Conservation (phyloP, 1,140 invertebrate species). For the Halictus rubicundus region DNA sequence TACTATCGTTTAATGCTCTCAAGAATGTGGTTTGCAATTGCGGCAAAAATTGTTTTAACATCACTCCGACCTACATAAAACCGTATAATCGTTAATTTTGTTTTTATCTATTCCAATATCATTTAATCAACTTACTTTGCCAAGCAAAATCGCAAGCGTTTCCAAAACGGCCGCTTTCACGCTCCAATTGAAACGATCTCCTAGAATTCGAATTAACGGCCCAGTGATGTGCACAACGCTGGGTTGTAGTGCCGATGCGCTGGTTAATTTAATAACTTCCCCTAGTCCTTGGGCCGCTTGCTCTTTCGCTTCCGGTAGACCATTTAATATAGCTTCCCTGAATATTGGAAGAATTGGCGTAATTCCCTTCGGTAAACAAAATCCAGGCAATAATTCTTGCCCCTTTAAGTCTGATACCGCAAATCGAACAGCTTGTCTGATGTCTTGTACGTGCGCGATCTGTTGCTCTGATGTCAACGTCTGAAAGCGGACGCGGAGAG, state of each 20-base stretch:
- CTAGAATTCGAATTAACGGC: slow-evolving; percentile 97
- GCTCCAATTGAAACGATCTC: slow-evolving; percentile 95
- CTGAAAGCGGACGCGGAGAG: slow-evolving; percentile 70
- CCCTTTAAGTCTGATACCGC: slow-evolving; percentile 93
- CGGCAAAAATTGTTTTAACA: slow-evolving; percentile 98
- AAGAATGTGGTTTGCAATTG: slow-evolving; percentile 99
- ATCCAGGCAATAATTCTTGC: slow-evolving; percentile 92
- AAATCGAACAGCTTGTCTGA: slow-evolving; percentile 94
- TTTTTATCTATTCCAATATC: background rate
- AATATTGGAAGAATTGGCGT: slow-evolving; percentile 96
- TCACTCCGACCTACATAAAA: slow-evolving; percentile 87
- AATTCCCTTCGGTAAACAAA: slow-evolving; percentile 97
- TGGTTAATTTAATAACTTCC: slow-evolving; percentile 94
- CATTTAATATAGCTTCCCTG: slow-evolving; percentile 97
- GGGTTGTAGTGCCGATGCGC: slow-evolving; percentile 92
- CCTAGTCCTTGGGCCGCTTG: slow-evolving; percentile 95
- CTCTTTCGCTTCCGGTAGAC: slow-evolving; percentile 96
- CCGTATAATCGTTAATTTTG: background rate
- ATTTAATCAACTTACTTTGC: slow-evolving; percentile 84
- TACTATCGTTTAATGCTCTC: slow-evolving; percentile 94
- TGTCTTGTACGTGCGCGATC: slow-evolving; percentile 91
- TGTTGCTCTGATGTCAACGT: slow-evolving; percentile 91
- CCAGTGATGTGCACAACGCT: slow-evolving; percentile 98
- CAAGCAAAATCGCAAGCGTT: slow-evolving; percentile 94
- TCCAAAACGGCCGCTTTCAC: slow-evolving; percentile 98